phyloP scores from a whole-genome alignment of 2,888 invertebrate species.

The Chalcis sispes region DNA sequence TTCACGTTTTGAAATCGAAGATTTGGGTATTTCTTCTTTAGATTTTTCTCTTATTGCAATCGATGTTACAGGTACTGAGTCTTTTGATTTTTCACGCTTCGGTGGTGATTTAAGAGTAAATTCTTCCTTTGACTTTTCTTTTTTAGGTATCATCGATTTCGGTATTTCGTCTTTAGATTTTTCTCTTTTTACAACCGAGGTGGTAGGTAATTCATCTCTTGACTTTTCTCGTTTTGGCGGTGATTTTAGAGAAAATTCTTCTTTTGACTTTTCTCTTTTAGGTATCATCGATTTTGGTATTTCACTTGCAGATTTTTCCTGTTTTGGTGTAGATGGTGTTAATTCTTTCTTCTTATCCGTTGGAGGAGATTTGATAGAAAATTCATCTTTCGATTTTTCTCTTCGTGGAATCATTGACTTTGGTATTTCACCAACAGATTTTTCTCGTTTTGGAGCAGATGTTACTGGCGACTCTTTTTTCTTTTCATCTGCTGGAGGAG shows the following conservation, averaged over 20 bases:
- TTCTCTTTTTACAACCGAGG: constrained; percentile 24
- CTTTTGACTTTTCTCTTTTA: constrained; percentile 36
- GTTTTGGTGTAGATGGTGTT: background rate
- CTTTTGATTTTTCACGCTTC: constrained; percentile 29
- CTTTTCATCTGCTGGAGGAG: background rate
- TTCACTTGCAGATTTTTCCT: constrained; percentile 35
- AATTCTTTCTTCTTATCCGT: background rate
- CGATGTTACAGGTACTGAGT: constrained; percentile 26
- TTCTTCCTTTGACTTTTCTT: constrained; percentile 44
- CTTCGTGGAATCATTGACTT: constrained; percentile 39
- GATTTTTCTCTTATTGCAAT: constrained; percentile 39
- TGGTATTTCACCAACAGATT: constrained; percentile 26
- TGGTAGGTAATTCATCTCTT: constrained; percentile 29
- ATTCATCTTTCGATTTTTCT: constrained; percentile 45
- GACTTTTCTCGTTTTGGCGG: constrained; percentile 26
- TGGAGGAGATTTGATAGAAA: constrained; percentile 17
- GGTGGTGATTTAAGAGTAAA: constrained; percentile 27
- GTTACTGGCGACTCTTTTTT: background rate
- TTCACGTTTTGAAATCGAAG: constrained; percentile 5
- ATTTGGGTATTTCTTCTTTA: constrained; percentile 36
- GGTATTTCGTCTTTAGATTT: constrained; percentile 29
- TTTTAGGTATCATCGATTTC: constrained; percentile 23
- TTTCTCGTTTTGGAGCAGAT: constrained; percentile 15
- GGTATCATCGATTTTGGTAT: constrained; percentile 45
- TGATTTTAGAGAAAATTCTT: constrained; percentile 20